These are phyloP conservation scores for Adelosebastes latens DNA, from an alignment of 2,797 vertebrate species.

Conservation along the genomic window DNA sequence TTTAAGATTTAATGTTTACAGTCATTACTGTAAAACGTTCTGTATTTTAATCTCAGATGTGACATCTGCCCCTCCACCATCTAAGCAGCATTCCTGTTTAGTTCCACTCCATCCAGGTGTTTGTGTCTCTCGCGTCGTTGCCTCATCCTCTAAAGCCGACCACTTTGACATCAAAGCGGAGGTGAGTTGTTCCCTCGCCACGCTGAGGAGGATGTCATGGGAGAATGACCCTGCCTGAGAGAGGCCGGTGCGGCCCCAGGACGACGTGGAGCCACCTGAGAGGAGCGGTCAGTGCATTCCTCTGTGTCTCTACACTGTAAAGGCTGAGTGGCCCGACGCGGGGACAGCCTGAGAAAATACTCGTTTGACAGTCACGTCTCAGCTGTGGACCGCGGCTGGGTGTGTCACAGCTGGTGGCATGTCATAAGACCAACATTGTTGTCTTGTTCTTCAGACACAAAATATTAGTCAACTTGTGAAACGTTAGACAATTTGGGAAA, in stretches of 20 bases:
- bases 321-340: constrained; percentile 6
- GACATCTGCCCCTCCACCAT: not conserved
- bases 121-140: constrained; percentile 43
- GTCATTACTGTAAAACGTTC: not conserved
- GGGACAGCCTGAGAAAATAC: not conserved
- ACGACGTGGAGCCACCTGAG: constrained; percentile 61
- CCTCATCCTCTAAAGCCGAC: constrained; percentile 53
- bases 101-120: constrained; percentile 70
- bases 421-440: not conserved
- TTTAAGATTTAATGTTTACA: not conserved
- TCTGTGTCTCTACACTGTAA: constrained; percentile 20
- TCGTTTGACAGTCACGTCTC: constrained; percentile 17
- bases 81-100: constrained; percentile 53
- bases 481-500: not conserved
- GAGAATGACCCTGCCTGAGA: constrained; percentile 65
- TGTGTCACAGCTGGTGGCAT: not conserved
- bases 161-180: constrained; percentile 75
- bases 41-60: not conserved
- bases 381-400: constrained; percentile 5
- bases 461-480: not conserved
- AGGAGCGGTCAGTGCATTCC: constrained; percentile 68
- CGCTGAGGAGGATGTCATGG: constrained; percentile 64
- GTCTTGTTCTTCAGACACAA: not conserved
- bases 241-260: constrained; percentile 51
- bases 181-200: constrained; percentile 60